A percentile compares a stretch with the other conserved stretches of the same genome.
These are phyloP conservation scores for Acanthaster planci DNA, from an alignment of 35 echinoderm and acorn worm genomes.

Conservation along the genomic window DNA sequence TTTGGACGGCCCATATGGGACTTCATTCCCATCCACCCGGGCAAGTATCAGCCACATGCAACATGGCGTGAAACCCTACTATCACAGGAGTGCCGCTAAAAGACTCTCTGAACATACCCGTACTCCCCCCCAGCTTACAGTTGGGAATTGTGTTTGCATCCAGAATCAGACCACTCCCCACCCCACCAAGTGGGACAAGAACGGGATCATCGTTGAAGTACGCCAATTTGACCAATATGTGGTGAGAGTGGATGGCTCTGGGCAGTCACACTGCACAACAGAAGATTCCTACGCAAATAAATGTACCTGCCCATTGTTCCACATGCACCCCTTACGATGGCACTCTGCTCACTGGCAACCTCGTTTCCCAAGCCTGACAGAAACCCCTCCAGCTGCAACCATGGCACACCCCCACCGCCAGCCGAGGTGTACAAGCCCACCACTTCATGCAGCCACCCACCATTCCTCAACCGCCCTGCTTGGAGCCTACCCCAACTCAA, in stretches of 20 bases:
- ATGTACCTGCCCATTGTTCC: conserved; percentile 7
- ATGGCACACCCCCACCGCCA: no score
- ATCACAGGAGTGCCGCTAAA: conserved; percentile 18
- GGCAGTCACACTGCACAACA: no score
- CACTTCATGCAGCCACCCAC: no score
- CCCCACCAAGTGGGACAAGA: conserved; percentile 51
- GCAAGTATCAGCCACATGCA: conserved; percentile 41
- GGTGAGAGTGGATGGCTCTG: conserved; percentile 45
- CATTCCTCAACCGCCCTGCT: no score
- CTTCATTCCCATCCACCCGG: conserved; percentile 41
- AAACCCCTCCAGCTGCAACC: no score
- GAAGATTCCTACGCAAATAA: conserved; percentile 50
- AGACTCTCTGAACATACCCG: conserved; percentile 8
- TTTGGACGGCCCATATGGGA: conserved; percentile 46
- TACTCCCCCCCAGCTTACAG: neutral
- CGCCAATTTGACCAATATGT: conserved; percentile 45
- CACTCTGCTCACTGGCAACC: neutral
- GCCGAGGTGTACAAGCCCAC: no score
- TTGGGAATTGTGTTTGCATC: conserved; percentile 31
- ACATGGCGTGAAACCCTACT: conserved; percentile 37
- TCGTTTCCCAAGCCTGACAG: no score
- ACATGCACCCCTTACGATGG: neutral
- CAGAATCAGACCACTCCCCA: conserved; percentile 47
- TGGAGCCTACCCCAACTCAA: no score
- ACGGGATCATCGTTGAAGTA: no score